These are phyloP conservation scores for Cylas formicarius DNA, from an alignment of 1,140 invertebrate genomes.

Conservation along the genomic window DNA sequence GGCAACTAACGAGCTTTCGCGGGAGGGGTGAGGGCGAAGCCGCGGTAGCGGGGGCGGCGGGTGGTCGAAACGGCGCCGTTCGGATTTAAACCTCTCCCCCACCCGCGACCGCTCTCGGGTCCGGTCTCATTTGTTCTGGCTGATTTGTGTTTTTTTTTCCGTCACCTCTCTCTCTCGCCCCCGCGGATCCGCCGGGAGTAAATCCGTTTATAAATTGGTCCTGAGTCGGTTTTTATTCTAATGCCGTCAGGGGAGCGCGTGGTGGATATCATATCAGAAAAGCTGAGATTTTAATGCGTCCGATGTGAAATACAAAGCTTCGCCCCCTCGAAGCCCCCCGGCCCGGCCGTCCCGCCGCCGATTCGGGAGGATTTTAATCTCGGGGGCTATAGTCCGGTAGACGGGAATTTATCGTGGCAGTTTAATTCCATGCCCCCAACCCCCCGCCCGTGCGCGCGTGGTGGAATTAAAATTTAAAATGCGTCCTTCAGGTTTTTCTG, in stretches of 20 bases:
- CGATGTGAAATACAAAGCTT: conserved; percentile 23
- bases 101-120: conserved; percentile 17
- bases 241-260: conserved; percentile 11
- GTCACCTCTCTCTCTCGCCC: no score
- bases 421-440: no score
- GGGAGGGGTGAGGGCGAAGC: conserved; percentile 25
- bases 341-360: no score
- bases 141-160: conserved; percentile 31
- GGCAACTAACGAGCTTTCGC: conserved; percentile 40
- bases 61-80: no score
- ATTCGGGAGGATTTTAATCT: conserved; percentile 21
- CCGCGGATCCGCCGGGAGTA: no score
- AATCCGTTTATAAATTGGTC: conserved; percentile 31
- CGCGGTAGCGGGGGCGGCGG: conserved; percentile 4
- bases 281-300: conserved; percentile 28
- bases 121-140: conserved; percentile 31
- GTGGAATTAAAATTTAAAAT: conserved; percentile 14
- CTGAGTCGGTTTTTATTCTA: conserved; percentile 29
- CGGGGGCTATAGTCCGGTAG: conserved; percentile 12
- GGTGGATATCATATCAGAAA: conserved; percentile 28
- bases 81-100: conserved; percentile 24
- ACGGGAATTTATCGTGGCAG: conserved; percentile 24
- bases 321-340: no score
- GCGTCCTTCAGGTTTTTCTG: conserved; percentile 15
- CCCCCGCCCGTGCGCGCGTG: no score